Evolutionary conservation across 2,888 invertebrate genomes (phyloP).

Genomic region (Caenorhabditis plicata): DNA sequence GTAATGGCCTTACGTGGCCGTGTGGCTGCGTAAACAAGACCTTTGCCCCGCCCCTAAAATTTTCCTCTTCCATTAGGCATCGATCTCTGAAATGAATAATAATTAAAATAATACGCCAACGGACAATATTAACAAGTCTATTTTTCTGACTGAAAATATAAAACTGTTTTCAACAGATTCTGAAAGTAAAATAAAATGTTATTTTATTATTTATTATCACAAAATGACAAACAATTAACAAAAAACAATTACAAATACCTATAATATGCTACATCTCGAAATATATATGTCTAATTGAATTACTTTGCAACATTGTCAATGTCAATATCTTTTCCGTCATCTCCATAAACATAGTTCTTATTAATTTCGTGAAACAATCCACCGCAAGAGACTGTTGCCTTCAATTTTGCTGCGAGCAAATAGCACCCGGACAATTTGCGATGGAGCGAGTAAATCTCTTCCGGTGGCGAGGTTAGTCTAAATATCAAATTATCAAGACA

Average conservation of each 20-base stretch:
- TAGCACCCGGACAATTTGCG: conserved; percentile 84
- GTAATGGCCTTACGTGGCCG: too few relatives aligned
- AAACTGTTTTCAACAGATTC: conserved; percentile 1
- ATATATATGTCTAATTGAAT: too few relatives aligned
- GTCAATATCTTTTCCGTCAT: conserved; percentile 46
- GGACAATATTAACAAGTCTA: too few relatives aligned
- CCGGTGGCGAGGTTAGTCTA: conserved; percentile 91
- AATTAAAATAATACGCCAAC: too few relatives aligned
- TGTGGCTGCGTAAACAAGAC: too few relatives aligned
- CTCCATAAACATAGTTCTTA: conserved; percentile 52
- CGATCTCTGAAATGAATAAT: too few relatives aligned
- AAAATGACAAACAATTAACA: background rate
- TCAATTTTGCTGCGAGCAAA: conserved; percentile 60
- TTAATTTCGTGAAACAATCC: conserved; percentile 57
- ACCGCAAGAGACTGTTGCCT: conserved; percentile 62
- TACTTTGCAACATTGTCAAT: conserved; percentile 39
- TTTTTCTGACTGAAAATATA: too few relatives aligned
- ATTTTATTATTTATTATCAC: background rate
- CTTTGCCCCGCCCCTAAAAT: too few relatives aligned
- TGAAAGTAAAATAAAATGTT: too few relatives aligned
- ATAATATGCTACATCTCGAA: conserved; percentile 1
- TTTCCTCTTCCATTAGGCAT: too few relatives aligned
- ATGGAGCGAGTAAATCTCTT: conserved; percentile 96
- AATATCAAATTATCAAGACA: background rate
- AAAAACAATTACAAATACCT: background rate